Base-by-base conservation (phyloP, 2,888 invertebrate genomes). In the Perizoma flavofasciatum region DNA sequence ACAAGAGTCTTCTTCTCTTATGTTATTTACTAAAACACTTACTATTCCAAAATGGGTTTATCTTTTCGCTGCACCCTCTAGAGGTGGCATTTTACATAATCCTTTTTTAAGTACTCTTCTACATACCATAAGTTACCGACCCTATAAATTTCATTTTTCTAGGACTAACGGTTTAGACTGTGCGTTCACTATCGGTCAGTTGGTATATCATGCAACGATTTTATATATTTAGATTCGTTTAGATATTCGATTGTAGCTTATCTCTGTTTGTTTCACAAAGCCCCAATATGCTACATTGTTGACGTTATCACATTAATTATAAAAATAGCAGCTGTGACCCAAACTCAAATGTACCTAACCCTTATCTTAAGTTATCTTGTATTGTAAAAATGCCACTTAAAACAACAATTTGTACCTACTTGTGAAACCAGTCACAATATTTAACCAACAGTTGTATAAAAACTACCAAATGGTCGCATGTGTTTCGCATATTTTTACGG, bases 401-500 rank as follows among this genome's bases (percentile, higher is more conserved):
- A 67, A 63, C 51, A 67, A 56, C 65, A 61, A 51, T 62, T 61
- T 59, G 56, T 60, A 56, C 50, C 51, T 62, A 69, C 72, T 75
- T 67, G 60, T 65, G 59, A 55, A 67, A 69, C 49, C 52, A 76
- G 78, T 85, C 85, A 86, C 74, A 86, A 85, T 79, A 84, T 86
- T 84, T 79, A 79, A 61, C 44, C 71, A 71, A 72, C 71, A 69
- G 58, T 56, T 58, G 56, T 68, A 72, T 73, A 81, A 84, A 82
- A 81, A 77, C 75, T 56, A 62, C 61, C 57, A 66, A 72, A 74
- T 68, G 62, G 44, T 61, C 73, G 75, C 86, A 85, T 74, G 67
- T 86, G 86, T 65, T 70, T 66, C 70, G 81, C 84, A 85, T 83
- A 82, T 85, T 71, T 72, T 65, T 55, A 51, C 50, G 5, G 54